Evolutionary conservation across 92 coral and sea anemone genomes (phyloP).

Genomic region (Hydrozoanthus gracilis): DNA sequence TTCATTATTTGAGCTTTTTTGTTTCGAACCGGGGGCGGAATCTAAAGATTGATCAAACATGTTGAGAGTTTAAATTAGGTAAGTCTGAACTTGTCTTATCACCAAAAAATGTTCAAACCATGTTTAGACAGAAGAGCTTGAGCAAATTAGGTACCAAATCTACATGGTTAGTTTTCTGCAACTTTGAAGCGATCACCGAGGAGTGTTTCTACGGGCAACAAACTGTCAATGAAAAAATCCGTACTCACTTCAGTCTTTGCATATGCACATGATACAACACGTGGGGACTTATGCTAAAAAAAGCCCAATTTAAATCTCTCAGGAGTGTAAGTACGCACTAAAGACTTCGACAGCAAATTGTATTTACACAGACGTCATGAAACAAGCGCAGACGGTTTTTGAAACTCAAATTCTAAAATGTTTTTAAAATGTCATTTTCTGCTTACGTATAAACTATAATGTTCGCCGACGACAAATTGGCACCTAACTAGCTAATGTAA

Average conservation of each 20-base stretch:
- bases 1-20: not conserved
- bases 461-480: not conserved
- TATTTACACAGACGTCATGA: not conserved
- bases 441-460: not conserved
- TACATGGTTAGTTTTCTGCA: not conserved
- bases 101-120: not conserved
- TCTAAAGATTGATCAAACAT: not conserved
- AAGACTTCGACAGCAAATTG: not conserved
- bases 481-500: not conserved
- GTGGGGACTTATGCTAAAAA: not conserved
- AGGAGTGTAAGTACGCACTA: not conserved
- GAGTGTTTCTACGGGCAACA: slow-evolving; percentile 5
- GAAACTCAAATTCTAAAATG: not conserved
- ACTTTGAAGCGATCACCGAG: too few species aligned
- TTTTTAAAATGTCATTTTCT: not conserved
- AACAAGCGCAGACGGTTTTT: not conserved
- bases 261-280: not conserved
- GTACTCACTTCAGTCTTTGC: not conserved
- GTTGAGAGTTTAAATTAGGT: not conserved
- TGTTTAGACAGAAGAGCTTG: not conserved
- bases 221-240: slow-evolving; percentile 8
- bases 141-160: not conserved
- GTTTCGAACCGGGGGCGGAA: slow-evolving; percentile 18
- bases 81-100: not conserved
- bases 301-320: not conserved